These are phyloP conservation scores for Ophthalmolycus amberensis DNA, from an alignment of 2,113 vertebrate species.

Conservation along the genomic window DNA sequence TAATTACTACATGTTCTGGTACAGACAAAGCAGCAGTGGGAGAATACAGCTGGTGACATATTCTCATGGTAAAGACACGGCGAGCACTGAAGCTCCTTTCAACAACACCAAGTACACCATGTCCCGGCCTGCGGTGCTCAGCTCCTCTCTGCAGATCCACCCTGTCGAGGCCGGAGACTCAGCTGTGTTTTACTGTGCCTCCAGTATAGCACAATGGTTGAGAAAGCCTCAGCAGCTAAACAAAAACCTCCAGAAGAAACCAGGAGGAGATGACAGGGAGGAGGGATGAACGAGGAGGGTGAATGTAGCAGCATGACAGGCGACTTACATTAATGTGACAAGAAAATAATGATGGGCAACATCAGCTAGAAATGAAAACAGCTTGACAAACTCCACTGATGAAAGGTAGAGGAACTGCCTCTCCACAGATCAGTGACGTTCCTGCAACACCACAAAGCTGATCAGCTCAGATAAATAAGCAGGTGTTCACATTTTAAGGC, in stretches of 20 bases:
- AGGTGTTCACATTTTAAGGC: slow-evolving; percentile 19
- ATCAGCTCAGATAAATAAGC: slow-evolving; percentile 44
- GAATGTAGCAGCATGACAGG: not conserved
- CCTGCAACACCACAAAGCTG: slow-evolving; percentile 30
- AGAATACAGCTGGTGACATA: slow-evolving; percentile 6
- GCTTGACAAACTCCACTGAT: not conserved
- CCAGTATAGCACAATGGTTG: not conserved
- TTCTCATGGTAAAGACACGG: not conserved
- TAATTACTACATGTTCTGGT: slow-evolving; percentile 52
- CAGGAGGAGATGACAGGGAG: not conserved
- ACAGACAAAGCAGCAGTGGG: not conserved
- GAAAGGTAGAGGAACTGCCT: not conserved
- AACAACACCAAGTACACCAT: not conserved
- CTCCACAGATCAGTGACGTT: not conserved
- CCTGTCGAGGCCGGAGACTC: not conserved
- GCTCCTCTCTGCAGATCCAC: not conserved
- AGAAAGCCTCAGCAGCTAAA: slow-evolving; percentile 1
- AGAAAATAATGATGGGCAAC: not conserved
- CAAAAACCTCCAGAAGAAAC: slow-evolving; percentile 8
- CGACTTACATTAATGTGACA: not conserved
- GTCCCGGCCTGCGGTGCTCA: not conserved
- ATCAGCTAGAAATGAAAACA: not conserved
- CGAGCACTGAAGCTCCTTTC: not conserved
- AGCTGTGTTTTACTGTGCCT: slow-evolving; percentile 12
- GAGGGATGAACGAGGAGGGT: not conserved